Evolutionary conservation across 37 sponge, comb jelly and placozoan species (phyloP), one percentile per base, ranked within the genome.

Genomic region (Sycon ciliatum): DNA sequence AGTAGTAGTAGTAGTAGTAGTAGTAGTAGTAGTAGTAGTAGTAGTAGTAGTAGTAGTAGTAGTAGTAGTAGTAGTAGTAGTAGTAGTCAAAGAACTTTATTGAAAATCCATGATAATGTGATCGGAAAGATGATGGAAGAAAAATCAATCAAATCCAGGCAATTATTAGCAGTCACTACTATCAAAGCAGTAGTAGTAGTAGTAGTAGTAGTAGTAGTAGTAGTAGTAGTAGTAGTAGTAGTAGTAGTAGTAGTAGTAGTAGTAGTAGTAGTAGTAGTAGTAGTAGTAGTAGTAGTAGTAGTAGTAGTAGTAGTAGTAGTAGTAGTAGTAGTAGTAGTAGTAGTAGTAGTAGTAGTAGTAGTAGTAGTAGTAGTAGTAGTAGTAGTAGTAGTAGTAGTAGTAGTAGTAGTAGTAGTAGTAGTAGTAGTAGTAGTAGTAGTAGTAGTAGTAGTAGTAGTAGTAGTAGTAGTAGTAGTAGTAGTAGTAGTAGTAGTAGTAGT

Each of bases 1-100:
- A 16, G 52, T 46, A 46, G 52, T 46, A 11, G 52, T 11, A 16
- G 52, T 46, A 46, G 52, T 46, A 46, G 52, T 46, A 16, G 52
- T 46, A 46, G 52, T 46, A 46, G 52, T 46, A 16, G 52, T 46
- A 46, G 52, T 46, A 46, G 52, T 46, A 46, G 52, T 46, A 16
- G 52, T 18, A 16, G 52, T 18, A 46, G 52, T 46, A 46, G 52
- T 46, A 46, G 52, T 46, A 46, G 52, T 46, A 46, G 52, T 46
- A 46, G 52, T 46, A 46, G 52, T 46, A 46, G 52, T 46, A 46
- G 52, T 46, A 46, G 52, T 46, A 46, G 52, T 46, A 46, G 52
- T 46, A 46, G 52, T 46, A 46, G 52, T n/a, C n/a, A n/a, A n/a
- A n/a, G n/a, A n/a, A n/a, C n/a, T n/a, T n/a, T n/a, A n/a, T n/a